These are phyloP conservation scores for Saxidomus purpurata DNA, from an alignment of 1,140 invertebrate species.

Conservation along the genomic window DNA sequence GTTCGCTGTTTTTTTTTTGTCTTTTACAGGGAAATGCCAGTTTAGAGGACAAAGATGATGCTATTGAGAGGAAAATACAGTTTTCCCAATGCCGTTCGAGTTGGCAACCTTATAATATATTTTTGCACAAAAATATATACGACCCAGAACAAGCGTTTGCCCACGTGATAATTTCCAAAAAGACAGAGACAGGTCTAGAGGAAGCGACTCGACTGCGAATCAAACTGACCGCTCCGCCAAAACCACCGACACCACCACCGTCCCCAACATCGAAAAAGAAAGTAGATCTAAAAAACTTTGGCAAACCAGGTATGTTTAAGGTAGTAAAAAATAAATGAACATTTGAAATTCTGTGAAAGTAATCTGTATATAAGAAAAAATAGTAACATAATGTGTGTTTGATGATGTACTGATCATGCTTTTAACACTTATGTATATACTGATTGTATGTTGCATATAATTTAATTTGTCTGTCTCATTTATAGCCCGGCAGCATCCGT, in stretches of 20 bases:
- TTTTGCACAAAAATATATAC: conserved; percentile 32
- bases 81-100: conserved; percentile 48
- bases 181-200: conserved; percentile 17
- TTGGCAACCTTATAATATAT: conserved; percentile 32
- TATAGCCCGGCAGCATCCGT: too few species aligned
- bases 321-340: too few species aligned
- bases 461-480: too few species aligned
- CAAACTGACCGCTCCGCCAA: conserved; percentile 29
- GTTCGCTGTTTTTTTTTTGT: too few species aligned
- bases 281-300: not conserved
- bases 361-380: too few species aligned
- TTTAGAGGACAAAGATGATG: conserved; percentile 41
- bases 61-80: conserved; percentile 36
- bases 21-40: conserved; percentile 36
- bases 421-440: too few species aligned
- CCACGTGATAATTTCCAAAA: conserved; percentile 45
- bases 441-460: too few species aligned
- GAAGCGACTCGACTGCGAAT: conserved; percentile 17
- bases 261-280: not conserved
- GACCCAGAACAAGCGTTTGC: conserved; percentile 13
- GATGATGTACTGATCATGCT: too few species aligned
- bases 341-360: too few species aligned
- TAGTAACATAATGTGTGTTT: too few species aligned
- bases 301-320: not conserved
- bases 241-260: conserved; percentile 28